Conservation (phyloP, 2,888 invertebrate genomes). For the Cryptocephalus moraei region DNA sequence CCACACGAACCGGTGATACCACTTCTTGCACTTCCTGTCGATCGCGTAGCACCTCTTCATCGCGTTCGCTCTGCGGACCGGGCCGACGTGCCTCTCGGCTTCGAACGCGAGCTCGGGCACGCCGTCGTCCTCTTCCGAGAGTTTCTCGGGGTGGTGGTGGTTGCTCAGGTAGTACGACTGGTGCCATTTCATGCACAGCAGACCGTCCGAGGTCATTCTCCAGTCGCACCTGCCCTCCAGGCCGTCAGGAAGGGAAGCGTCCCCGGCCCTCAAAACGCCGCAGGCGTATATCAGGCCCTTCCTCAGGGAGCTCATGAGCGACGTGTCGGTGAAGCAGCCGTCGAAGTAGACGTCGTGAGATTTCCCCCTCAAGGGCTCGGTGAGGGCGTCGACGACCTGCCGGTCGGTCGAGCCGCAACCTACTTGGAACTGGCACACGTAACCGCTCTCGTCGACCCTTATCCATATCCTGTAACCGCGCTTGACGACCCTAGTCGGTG, state of each 20-base stretch:
- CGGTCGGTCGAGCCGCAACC: not conserved
- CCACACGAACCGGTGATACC: no score
- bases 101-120: no score
- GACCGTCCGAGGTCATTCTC: no score
- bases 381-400: not conserved
- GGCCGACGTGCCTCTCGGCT: no score
- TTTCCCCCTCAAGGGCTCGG: not conserved
- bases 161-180: no score
- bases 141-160: no score
- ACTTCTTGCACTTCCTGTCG: no score
- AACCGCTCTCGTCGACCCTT: slow-evolving; percentile 2
- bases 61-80: no score
- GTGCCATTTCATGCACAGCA: no score
- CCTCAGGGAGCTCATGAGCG: not conserved
- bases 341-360: not conserved
- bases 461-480: slow-evolving; percentile 4
- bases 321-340: not conserved
- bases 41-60: no score
- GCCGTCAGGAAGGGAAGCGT: not conserved
- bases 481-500: slow-evolving; percentile 3
- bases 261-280: not conserved
- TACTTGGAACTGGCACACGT: slow-evolving; percentile 1
- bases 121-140: no score
- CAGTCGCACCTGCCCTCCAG: no score
- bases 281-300: not conserved